Evolutionary conservation across 2,113 vertebrate species (phyloP).

Genomic region (Cettia cetti): DNA sequence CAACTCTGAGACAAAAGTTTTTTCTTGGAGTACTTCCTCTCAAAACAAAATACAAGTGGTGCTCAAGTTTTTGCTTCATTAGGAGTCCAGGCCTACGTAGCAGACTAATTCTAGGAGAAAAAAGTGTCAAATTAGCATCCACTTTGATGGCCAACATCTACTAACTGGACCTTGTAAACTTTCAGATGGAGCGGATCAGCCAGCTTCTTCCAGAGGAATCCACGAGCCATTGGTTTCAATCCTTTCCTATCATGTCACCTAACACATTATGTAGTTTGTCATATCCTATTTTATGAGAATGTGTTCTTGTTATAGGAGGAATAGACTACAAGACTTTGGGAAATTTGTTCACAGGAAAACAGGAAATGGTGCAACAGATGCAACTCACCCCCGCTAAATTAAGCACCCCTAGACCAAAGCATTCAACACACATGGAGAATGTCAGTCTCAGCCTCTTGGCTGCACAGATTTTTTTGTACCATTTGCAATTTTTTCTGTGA

Average conservation of each 20-base stretch:
- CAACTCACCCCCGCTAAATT: neutral
- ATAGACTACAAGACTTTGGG: neutral
- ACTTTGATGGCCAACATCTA: neutral
- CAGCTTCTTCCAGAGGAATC: neutral
- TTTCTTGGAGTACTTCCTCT: neutral
- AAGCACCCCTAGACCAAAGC: neutral
- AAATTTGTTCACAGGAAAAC: neutral
- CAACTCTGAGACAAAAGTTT: neutral
- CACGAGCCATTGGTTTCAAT: neutral
- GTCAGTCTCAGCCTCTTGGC: neutral
- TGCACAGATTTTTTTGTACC: neutral
- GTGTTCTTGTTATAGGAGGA: neutral
- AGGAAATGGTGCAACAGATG: neutral
- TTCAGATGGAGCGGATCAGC: neutral
- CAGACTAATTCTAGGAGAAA: neutral
- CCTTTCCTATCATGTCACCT: neutral
- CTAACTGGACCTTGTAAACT: neutral
- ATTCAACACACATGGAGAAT: neutral
- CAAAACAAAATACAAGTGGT: accelerated
- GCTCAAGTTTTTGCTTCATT: neutral
- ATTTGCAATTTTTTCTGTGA: neutral
- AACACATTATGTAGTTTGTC: neutral
- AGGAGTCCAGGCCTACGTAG: neutral
- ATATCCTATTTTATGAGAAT: neutral
- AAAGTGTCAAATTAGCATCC: neutral